Evolutionary conservation across 1,140 invertebrate species (phyloP), one percentile per base, ranked within the genome.

Genomic region (Ridgeia piscesae): DNA sequence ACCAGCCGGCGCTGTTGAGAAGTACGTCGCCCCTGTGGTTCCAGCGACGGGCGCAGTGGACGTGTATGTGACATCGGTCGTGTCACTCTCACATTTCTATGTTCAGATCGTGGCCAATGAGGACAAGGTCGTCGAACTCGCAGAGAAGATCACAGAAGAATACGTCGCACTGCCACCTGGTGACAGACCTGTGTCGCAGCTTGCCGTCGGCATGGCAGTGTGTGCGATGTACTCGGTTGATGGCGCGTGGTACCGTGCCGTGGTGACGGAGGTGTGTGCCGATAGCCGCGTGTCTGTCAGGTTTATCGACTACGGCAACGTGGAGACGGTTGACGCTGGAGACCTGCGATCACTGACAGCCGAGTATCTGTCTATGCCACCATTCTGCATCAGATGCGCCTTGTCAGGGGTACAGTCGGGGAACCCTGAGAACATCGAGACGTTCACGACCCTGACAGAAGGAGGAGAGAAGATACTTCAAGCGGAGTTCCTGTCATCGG

Each of bases 241-340:
- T 94, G 97, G 97, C 58, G 94, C 96, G 0, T 98, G 98, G 98
- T 98, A 98, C 94, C 96, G 98, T 93, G 98, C 97, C 0, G 96
- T 97, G 93, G 97, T 98, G 31, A 95, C 98, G 0, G 97, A 97
- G 93, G 96, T 97, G 93, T 96, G 96, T 27, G 93, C 94, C 8
- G 89, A 34, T 27, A 97, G 97, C 31, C 92, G 89, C 96, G 97
- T 97, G 0, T 96, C 97, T 88, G 97, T 98, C 0, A 95, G 97
- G 17, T 98, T 97, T 94, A 95, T 98, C 14, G 98, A 98, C 95
- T 98, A 98, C 95, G 98, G 98, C 17, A 98, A 98, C 95, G 96
- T 96, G 33, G 97, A 98, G 95, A 95, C 94, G 21, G 94, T 95
- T 77, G 88, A 96, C 33, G 94, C 96, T 0, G 95, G 33, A n/a